A percentile compares a stretch with the other conserved stretches of the same genome.
phyloP scores from a whole-genome alignment of 2,888 invertebrate genomes.

The Lepetodrilus schrolli region DNA sequence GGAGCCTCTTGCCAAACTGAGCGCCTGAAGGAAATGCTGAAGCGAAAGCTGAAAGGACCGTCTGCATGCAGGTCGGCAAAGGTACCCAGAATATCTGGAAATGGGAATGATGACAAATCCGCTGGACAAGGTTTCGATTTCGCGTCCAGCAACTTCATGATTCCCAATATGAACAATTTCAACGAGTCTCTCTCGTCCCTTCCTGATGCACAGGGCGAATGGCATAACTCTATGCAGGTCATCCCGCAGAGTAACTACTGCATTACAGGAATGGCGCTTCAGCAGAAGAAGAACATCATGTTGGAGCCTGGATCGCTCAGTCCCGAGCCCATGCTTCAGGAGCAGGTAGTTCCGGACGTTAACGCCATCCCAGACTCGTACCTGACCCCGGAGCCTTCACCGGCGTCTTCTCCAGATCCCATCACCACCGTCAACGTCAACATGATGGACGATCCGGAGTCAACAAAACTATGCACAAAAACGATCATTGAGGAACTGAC shows the following conservation, averaged over 20 bases:
- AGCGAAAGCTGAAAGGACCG: conserved; percentile 65
- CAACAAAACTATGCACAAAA: not conserved
- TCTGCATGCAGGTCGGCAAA: conserved; percentile 57
- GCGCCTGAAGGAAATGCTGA: conserved; percentile 60
- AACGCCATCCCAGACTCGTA: conserved; percentile 60
- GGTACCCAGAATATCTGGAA: conserved; percentile 46
- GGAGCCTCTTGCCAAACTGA: conserved; percentile 47
- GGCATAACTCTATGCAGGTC: conserved; percentile 41
- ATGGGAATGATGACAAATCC: conserved; percentile 38
- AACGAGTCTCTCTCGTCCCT: conserved; percentile 7
- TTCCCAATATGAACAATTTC: conserved; percentile 32
- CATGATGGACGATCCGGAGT: not conserved
- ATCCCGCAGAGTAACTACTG: conserved; percentile 46
- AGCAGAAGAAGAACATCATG: conserved; percentile 41
- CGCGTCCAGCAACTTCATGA: conserved; percentile 28
- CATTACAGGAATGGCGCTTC: conserved; percentile 37
- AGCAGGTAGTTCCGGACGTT: conserved; percentile 63
- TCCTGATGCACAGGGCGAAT: conserved; percentile 6
- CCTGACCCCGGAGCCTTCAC: conserved; percentile 69
- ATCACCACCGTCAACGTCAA: not conserved
- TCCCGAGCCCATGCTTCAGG: conserved; percentile 45
- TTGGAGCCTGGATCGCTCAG: not conserved
- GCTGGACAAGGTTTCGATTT: conserved; percentile 31
- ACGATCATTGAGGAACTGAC: conserved; percentile 51
- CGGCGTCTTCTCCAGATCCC: conserved; percentile 63